Conservation (phyloP, 2,113 vertebrate species). For the Machaerirhynchus nigripectus region DNA sequence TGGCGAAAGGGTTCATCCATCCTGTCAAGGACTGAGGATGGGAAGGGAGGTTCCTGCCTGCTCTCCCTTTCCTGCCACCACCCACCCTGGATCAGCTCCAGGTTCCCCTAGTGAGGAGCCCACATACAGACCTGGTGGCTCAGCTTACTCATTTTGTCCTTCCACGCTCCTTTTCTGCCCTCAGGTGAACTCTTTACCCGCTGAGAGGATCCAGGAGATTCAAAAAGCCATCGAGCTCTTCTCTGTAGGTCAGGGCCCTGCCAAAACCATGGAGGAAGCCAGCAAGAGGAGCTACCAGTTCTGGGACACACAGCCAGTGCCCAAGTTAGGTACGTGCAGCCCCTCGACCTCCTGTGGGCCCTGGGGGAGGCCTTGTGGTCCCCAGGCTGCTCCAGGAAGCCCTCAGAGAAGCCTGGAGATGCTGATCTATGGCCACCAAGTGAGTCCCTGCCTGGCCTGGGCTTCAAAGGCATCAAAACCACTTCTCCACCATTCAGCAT, state of each 20-base stretch:
- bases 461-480: background rate
- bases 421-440: background rate
- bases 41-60: background rate
- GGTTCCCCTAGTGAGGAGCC: background rate
- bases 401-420: background rate
- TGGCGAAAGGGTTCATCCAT: background rate
- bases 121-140: background rate
- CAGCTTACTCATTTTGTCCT: background rate
- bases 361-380: background rate
- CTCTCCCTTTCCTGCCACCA: background rate
- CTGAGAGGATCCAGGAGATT: constrained; percentile 98
- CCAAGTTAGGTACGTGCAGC: constrained; percentile 87
- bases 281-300: constrained; percentile 98
- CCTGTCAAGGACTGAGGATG: background rate
- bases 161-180: background rate
- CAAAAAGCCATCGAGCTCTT: constrained; percentile 98
- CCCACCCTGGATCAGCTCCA: background rate
- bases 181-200: constrained; percentile 93
- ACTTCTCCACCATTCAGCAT: background rate
- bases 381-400: background rate
- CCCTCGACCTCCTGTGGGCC: accelerated
- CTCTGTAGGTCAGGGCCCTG: constrained; percentile 94
- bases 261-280: constrained; percentile 98
- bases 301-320: constrained; percentile 98
- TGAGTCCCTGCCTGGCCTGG: background rate